Conservation (phyloP, 1,140 invertebrate genomes). For the Brachionus paranguensis region DNA sequence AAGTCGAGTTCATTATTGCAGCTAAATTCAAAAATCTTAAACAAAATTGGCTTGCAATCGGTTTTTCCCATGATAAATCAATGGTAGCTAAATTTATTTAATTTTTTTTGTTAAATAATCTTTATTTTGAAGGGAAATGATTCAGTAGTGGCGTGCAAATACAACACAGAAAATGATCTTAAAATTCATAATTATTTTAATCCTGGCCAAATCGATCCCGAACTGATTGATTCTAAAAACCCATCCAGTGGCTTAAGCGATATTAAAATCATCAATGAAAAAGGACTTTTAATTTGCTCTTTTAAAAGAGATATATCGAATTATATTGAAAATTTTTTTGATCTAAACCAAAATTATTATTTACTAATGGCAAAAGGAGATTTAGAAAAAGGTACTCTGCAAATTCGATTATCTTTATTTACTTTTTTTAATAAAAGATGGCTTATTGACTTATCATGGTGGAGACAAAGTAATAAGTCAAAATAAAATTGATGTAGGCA, state of each 20-base stretch:
- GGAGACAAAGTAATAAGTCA: not conserved
- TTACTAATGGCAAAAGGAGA: constrained; percentile 22
- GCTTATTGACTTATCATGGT: not conserved
- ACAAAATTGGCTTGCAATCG: not conserved
- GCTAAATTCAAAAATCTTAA: not conserved
- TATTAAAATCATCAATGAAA: not conserved
- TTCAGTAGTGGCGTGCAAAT: constrained; percentile 1
- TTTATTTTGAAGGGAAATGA: not conserved
- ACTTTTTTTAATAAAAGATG: not conserved
- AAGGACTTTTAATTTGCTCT: not conserved
- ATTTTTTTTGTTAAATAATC: not conserved
- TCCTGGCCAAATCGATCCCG: not conserved
- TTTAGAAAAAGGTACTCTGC: not conserved
- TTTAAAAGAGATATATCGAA: not conserved
- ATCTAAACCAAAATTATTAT: not conserved
- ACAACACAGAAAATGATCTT: not conserved
- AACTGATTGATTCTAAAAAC: not conserved
- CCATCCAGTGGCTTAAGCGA: not conserved
- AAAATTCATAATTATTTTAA: not conserved
- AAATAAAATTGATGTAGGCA: not conserved
- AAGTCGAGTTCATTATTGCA: not conserved
- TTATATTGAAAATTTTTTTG: not conserved
- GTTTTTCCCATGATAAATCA: not conserved
- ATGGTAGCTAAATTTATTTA: not conserved
- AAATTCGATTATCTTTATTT: not conserved